Percentiles rank a stretch among this genome's conserved stretches.
Evolutionary conservation across 2,888 invertebrate genomes (phyloP).

Genomic region (Drosophila paucipuncta): DNA sequence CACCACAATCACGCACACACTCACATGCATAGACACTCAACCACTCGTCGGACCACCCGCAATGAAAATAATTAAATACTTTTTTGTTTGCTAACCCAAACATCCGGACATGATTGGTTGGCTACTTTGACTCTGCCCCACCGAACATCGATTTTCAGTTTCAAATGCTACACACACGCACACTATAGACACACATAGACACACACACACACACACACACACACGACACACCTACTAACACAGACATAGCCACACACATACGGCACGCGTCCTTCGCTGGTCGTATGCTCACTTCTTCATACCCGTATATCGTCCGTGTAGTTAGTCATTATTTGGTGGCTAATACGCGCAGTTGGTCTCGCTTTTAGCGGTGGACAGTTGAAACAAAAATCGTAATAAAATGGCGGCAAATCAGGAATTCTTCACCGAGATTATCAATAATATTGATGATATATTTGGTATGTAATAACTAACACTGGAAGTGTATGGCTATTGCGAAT

Average conservation of each 20-base stretch:
- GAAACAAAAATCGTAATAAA: slow-evolving; percentile 14
- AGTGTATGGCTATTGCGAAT: not conserved
- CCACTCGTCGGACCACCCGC: slow-evolving; percentile 13
- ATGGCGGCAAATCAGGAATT: slow-evolving; percentile 81
- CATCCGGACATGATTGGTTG: slow-evolving; percentile 59
- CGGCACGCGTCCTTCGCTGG: slow-evolving; percentile 41
- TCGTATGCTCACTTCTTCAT: slow-evolving; percentile 31
- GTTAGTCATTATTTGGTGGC: slow-evolving; percentile 59
- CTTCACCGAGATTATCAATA: slow-evolving; percentile 82
- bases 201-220: slow-evolving; percentile 12
- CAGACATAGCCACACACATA: slow-evolving; percentile 18
- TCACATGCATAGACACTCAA: slow-evolving; percentile 11
- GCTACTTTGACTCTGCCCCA: slow-evolving; percentile 37
- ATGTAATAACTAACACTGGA: slow-evolving; percentile 57
- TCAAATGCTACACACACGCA: slow-evolving; percentile 36
- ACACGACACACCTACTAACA: slow-evolving; percentile 22
- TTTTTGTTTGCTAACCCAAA: slow-evolving; percentile 69
- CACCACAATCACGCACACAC: slow-evolving; percentile 22
- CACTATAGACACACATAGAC: slow-evolving; percentile 3
- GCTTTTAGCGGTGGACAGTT: slow-evolving; percentile 34
- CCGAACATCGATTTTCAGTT: slow-evolving; percentile 78
- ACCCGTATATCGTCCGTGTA: slow-evolving; percentile 4
- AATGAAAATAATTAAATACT: slow-evolving; percentile 71
- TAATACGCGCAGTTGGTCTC: slow-evolving; percentile 44
- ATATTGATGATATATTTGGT: slow-evolving; percentile 84